Conservation (phyloP, 2,888 invertebrate species). For the Drosophila merina region DNA sequence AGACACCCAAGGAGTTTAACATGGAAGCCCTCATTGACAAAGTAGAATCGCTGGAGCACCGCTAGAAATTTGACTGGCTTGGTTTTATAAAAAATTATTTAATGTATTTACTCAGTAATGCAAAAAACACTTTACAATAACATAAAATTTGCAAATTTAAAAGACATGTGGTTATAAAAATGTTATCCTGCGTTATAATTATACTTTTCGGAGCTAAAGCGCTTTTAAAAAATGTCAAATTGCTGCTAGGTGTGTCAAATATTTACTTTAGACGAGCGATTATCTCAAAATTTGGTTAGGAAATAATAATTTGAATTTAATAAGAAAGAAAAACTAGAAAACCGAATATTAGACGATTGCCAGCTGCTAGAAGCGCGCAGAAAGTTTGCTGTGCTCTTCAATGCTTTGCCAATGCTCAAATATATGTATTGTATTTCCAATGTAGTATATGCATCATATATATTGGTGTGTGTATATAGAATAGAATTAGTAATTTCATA, state of each 20-base stretch:
- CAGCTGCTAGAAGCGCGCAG: slow-evolving; percentile 65
- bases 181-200: slow-evolving; percentile 44
- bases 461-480: slow-evolving; percentile 47
- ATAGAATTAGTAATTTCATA: slow-evolving; percentile 77
- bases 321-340: slow-evolving; percentile 41
- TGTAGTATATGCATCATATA: slow-evolving; percentile 53
- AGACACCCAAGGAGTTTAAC: slow-evolving; percentile 69
- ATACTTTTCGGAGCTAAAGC: slow-evolving; percentile 55
- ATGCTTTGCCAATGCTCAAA: slow-evolving; percentile 44
- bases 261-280: slow-evolving; percentile 56
- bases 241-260: slow-evolving; percentile 65
- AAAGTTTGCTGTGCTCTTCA: slow-evolving; percentile 39
- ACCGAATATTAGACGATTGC: slow-evolving; percentile 40
- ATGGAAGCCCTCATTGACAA: slow-evolving; percentile 79
- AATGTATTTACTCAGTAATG: slow-evolving; percentile 66
- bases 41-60: slow-evolving; percentile 60
- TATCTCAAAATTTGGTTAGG: slow-evolving; percentile 2
- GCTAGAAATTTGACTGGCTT: slow-evolving; percentile 27
- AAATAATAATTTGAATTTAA: slow-evolving; percentile 10
- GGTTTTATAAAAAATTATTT: slow-evolving; percentile 65
- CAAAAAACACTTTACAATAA: slow-evolving; percentile 49
- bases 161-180: slow-evolving; percentile 35
- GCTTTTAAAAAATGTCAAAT: slow-evolving; percentile 55
- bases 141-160: slow-evolving; percentile 56
- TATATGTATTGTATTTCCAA: slow-evolving; percentile 51